A percentile compares a stretch with the other conserved stretches of the same genome.
phyloP scores from a whole-genome alignment of 2,797 vertebrate genomes.

The Sphaeramia orbicularis region DNA sequence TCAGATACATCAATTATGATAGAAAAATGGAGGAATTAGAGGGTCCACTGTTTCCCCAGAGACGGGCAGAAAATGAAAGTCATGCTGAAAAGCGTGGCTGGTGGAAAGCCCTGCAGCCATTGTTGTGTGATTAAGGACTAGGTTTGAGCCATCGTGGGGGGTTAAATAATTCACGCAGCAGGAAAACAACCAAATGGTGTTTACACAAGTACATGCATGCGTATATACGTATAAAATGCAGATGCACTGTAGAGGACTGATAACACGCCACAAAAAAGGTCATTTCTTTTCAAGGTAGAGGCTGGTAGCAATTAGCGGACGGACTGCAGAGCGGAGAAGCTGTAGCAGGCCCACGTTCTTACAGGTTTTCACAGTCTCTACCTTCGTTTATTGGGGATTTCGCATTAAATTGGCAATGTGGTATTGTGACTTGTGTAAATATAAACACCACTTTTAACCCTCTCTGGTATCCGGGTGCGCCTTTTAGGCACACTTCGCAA shows the following conservation, averaged over 20 bases:
- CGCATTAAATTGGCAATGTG: not conserved
- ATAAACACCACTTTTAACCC: no score
- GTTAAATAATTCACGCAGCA: slow-evolving; percentile 70
- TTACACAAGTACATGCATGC: slow-evolving; percentile 46
- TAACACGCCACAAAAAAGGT: slow-evolving; percentile 10
- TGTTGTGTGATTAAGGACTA: slow-evolving; percentile 76
- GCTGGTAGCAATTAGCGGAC: slow-evolving; percentile 33
- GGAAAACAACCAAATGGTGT: slow-evolving; percentile 51
- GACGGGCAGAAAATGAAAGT: slow-evolving; percentile 46
- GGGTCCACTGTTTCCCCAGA: slow-evolving; percentile 29
- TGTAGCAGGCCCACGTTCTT: not conserved
- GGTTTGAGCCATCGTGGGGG: slow-evolving; percentile 50
- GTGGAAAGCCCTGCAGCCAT: slow-evolving; percentile 53
- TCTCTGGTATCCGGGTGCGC: no score
- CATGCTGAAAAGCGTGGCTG: slow-evolving; percentile 42
- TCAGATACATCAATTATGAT: slow-evolving; percentile 54
- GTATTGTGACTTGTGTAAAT: no score
- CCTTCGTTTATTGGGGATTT: not conserved
- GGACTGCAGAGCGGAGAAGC: slow-evolving; percentile 16
- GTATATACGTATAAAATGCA: not conserved
- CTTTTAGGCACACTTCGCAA: no score
- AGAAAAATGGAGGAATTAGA: slow-evolving; percentile 54
- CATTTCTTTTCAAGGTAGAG: slow-evolving; percentile 6
- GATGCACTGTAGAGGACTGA: slow-evolving; percentile 22
- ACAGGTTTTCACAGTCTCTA: not conserved